Evolutionary conservation across 2,888 invertebrate species (phyloP).

Genomic region (Hofmannophila pseudospretella): DNA sequence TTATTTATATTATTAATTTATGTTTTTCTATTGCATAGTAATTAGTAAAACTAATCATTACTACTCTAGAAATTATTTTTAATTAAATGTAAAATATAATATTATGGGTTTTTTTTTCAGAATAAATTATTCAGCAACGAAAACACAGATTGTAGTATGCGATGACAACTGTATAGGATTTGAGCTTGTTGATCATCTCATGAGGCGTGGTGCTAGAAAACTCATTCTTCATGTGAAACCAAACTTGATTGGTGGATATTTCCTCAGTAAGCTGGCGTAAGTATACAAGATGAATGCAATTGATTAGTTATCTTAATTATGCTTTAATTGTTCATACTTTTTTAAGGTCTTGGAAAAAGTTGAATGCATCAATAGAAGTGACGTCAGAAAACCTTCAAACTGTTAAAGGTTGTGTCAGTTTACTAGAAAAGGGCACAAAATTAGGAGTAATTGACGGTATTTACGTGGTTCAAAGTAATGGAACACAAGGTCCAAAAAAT

Average conservation of each 20-base stretch:
- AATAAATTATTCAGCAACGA: slow-evolving; percentile 28
- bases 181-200: slow-evolving; percentile 35
- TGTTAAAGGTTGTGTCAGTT: slow-evolving; percentile 27
- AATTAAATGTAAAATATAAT: no score
- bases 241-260: slow-evolving; percentile 32
- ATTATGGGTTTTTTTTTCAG: slow-evolving; percentile 26
- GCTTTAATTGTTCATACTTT: no score
- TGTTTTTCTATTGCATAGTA: no score
- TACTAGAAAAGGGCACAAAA: slow-evolving; percentile 29
- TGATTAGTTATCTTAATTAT: no score
- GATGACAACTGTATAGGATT: slow-evolving; percentile 33
- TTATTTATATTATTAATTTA: no score
- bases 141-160: slow-evolving; percentile 31
- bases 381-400: slow-evolving; percentile 27
- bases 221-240: slow-evolving; percentile 29
- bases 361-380: slow-evolving; percentile 23
- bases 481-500: slow-evolving; percentile 15
- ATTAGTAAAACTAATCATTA: no score
- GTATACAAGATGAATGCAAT: slow-evolving; percentile 15
- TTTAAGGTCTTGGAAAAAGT: slow-evolving; percentile 39
- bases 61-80: no score
- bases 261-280: slow-evolving; percentile 34
- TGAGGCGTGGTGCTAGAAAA: slow-evolving; percentile 36
- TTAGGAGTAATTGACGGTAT: slow-evolving; percentile 36
- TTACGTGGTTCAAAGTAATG: slow-evolving; percentile 29